Base-by-base conservation (phyloP, 2,888 invertebrate species). In the Schizotus pectinicornis region DNA sequence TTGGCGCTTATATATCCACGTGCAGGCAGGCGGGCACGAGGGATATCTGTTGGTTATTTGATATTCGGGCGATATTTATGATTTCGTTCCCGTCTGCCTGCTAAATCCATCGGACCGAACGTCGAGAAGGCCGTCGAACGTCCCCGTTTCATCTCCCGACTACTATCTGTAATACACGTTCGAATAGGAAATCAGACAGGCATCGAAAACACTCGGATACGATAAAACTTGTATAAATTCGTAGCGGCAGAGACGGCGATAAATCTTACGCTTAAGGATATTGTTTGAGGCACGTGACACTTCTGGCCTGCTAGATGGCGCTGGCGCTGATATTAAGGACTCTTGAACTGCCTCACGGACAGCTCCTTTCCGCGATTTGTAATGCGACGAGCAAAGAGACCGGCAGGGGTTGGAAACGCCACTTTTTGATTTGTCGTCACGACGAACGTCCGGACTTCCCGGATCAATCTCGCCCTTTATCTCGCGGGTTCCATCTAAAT, bases 201-300 rank as follows among this genome's bases (percentile, higher is more conserved):
- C 67, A 70, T 67, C 65, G 68, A 72, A 69, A 74, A 70, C 74
- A 70, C 70, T 72, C 69, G 66, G 68, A 72, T 71, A 69, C 74
- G 74, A 73, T 74, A 72, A 75, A 75, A 76, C 71, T 75, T 75
- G 75, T 74, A 76, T 76, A 76, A 76, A 77, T 75, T 76, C 75
- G 69, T 64, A 69, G 67, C 22, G 22, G 22, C 68, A 64, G 68
- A 70, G 63, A 68, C 65, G 61, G 68, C 71, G 64, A 73, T 74
- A 76, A 75, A 76, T 75, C 74, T 76, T 69, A 57, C 65, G 70
- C 65, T 73, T 73, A 72, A 74, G 73, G 76, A 76, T 74, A 76
- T 76, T 76, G 75, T 76, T 75, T 73, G 73, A 74, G 71, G 74
- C 74, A 75, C 76, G 74, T 76, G 76, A 75, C 76, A 76, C 72